These are phyloP conservation scores for Colletes latitarsis DNA, from an alignment of 1,140 invertebrate genomes.

Conservation along the genomic window DNA sequence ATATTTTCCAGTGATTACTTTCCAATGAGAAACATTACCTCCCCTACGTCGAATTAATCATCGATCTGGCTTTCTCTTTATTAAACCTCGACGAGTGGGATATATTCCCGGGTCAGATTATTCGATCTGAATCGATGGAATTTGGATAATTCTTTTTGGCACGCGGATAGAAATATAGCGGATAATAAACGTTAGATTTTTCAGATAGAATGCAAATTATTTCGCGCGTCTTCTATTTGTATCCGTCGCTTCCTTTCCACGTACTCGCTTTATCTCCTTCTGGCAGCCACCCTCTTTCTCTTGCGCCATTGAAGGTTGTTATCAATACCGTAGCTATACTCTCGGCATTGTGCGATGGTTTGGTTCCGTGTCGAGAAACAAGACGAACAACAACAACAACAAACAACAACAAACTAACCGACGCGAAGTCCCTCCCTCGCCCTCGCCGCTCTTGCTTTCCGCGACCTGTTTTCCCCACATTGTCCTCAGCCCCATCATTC, in stretches of 20 bases:
- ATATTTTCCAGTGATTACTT: slow-evolving; percentile 17
- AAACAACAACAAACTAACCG: slow-evolving; percentile 67
- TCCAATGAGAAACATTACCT: slow-evolving; percentile 23
- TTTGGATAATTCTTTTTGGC: neutral
- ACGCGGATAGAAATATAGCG: no score
- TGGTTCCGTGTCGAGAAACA: slow-evolving; percentile 58
- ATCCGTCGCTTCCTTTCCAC: neutral
- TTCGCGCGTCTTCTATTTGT: neutral
- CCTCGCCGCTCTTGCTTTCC: slow-evolving; percentile 37
- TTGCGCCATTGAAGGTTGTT: slow-evolving; percentile 48
- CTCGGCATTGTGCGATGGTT: slow-evolving; percentile 59
- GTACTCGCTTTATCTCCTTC: slow-evolving; percentile 19
- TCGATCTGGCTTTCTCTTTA: slow-evolving; percentile 6
- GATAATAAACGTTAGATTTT: neutral
- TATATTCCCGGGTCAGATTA: neutral
- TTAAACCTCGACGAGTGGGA: neutral
- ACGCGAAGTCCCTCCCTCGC: slow-evolving; percentile 50
- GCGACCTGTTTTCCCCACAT: slow-evolving; percentile 63
- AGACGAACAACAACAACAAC: slow-evolving; percentile 61
- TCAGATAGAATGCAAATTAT: neutral
- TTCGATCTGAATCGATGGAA: neutral
- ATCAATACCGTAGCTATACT: slow-evolving; percentile 59
- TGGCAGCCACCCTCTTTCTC: slow-evolving; percentile 17
- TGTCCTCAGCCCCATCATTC: slow-evolving; percentile 57
- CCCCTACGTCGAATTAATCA: slow-evolving; percentile 24